These are phyloP conservation scores for Hemibagrus guttatus DNA, from an alignment of 2,797 vertebrate genomes.

Conservation along the genomic window DNA sequence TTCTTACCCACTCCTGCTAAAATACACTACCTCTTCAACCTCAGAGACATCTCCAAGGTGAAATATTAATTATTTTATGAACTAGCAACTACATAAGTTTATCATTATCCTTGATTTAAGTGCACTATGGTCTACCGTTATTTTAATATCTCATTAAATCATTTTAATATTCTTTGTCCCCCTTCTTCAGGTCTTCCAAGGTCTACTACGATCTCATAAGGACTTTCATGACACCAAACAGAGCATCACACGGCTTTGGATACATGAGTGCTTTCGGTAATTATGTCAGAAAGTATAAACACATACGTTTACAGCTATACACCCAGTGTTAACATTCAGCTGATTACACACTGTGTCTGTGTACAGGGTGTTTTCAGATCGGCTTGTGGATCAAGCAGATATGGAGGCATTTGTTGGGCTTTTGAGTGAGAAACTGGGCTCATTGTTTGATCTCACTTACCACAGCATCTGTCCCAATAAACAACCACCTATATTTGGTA, in stretches of 20 bases:
- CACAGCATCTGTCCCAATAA: slow-evolving; percentile 85
- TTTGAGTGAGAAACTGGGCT: slow-evolving; percentile 80
- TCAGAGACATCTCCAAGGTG: slow-evolving; percentile 91
- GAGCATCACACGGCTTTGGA: slow-evolving; percentile 84
- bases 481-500: slow-evolving; percentile 84
- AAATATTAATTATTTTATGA: slow-evolving; percentile 9
- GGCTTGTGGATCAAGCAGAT: slow-evolving; percentile 80
- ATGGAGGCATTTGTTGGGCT: slow-evolving; percentile 77
- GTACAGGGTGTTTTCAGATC: slow-evolving; percentile 88
- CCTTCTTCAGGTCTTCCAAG: slow-evolving; percentile 83
- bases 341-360: slow-evolving; percentile 35
- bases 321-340: neutral
- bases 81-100: neutral
- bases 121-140: too few species aligned
- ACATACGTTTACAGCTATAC: slow-evolving; percentile 10
- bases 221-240: slow-evolving; percentile 84
- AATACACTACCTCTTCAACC: slow-evolving; percentile 92
- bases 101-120: neutral
- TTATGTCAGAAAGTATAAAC: neutral
- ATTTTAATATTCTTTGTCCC: neutral
- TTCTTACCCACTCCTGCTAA: slow-evolving; percentile 89
- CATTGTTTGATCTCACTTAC: slow-evolving; percentile 80
- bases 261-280: slow-evolving; percentile 91
- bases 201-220: slow-evolving; percentile 82
- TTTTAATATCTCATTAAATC: neutral